Evolutionary conservation across 2,113 vertebrate species (phyloP), one percentile per base, ranked within the genome.

Genomic region (Otolemur garnettii): DNA sequence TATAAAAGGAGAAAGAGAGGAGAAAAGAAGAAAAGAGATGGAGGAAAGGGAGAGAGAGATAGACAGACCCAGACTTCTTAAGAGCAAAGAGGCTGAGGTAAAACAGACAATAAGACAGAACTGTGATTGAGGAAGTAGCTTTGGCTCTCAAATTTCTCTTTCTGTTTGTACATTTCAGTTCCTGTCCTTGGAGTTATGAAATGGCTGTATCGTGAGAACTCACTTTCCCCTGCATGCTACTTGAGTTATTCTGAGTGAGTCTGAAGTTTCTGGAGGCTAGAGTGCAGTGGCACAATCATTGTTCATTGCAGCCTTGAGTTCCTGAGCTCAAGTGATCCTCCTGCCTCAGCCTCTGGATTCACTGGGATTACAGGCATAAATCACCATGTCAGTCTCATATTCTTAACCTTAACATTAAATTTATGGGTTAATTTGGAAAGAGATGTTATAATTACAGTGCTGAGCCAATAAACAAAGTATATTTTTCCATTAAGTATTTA

Each of bases 321-420:
- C 24, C 10, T 62, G 10, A 26, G 24, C 60, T 26, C 24, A 28
- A 62, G 24, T 62, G 60, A 62, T 62, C 10, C 60, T 28, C 24
- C 24, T 10, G 24, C 10, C 60, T 26, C 60, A 62, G 60, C 24
- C 60, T 26, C 60, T 3, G 9, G 4, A 28, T 62, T 62, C 60
- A 62, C 60, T 62, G 24, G 60, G 60, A 62, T 62, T 26, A 28
- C 24, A 62, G 24, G 24, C 10, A 62, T 26, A 26, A 62, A 11
- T 4, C 24, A 28, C 24, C 60, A 62, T 26, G 10, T 26, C 24
- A 4, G 24, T 4, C 60, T 62, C 24, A 17, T 69, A 69, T 55
- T 90, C 26, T 83, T 90, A 80, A 69, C 12, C 28, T 68, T 90
- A 80, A 50, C 68, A 69, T 68, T 80, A 62, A 90, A 57, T 68